A percentile compares a stretch with the other conserved stretches of the same genome.
Evolutionary conservation across 2,113 vertebrate genomes (phyloP).

Genomic region (Psammodynastes pulverulentus): DNA sequence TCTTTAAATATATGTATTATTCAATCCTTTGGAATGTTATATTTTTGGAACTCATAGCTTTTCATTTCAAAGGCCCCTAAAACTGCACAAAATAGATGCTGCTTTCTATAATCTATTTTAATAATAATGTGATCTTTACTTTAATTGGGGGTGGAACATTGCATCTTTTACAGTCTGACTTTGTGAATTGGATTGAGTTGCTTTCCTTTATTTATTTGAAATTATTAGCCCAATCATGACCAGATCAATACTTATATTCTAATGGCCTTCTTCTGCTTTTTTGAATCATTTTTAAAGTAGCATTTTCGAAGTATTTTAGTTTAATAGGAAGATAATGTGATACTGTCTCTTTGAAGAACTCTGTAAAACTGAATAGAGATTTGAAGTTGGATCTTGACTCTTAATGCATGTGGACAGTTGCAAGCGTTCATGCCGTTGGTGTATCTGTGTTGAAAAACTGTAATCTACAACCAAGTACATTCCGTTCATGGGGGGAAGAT

Average conservation of each 20-base stretch:
- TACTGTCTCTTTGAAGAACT: constrained; percentile 97
- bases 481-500: constrained; percentile 84
- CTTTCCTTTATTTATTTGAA: constrained; percentile 84
- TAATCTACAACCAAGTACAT: constrained; percentile 88
- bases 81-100: constrained; percentile 88
- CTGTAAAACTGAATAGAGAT: constrained; percentile 88
- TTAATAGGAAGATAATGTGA: constrained; percentile 79
- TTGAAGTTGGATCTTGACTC: constrained; percentile 89
- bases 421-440: constrained; percentile 91
- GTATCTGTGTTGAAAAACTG: constrained; percentile 88
- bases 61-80: constrained; percentile 83
- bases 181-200: constrained; percentile 77
- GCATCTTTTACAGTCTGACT: constrained; percentile 81
- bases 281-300: constrained; percentile 67
- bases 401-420: constrained; percentile 98
- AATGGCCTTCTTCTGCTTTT: constrained; percentile 71
- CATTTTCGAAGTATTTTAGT: constrained; percentile 74
- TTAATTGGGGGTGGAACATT: constrained; percentile 78
- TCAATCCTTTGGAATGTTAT: constrained; percentile 83
- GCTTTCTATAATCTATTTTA: constrained; percentile 87
- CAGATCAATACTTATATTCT: constrained; percentile 73
- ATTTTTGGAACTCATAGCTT: constrained; percentile 84
- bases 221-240: constrained; percentile 75
- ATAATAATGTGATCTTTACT: constrained; percentile 82
- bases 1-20: constrained; percentile 82